phyloP scores from a whole-genome alignment of 2,113 vertebrate species.

The Tichodroma muraria region DNA sequence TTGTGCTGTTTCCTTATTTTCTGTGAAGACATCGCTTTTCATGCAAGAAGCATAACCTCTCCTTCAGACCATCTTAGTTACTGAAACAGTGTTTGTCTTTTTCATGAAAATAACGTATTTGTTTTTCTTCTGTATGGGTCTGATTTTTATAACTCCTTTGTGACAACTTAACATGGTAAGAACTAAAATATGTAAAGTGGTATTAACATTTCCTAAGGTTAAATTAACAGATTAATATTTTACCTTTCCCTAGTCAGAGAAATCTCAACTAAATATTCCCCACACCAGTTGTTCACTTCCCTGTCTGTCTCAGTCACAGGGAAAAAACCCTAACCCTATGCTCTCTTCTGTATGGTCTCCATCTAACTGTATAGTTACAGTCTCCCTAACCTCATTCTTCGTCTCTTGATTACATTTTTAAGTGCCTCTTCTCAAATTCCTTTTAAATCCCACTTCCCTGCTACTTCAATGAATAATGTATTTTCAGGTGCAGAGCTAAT shows the following conservation, averaged over 20 bases:
- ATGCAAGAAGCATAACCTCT: neutral
- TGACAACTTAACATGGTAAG: neutral
- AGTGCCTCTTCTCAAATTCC: neutral
- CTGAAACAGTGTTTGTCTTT: neutral
- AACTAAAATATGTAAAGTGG: neutral
- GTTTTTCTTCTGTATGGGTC: neutral
- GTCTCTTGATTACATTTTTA: neutral
- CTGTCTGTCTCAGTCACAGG: neutral
- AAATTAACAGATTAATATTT: neutral
- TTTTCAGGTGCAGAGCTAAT: neutral
- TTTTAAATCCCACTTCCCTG: neutral
- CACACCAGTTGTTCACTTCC: neutral
- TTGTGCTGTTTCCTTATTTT: neutral
- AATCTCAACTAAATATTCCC: neutral
- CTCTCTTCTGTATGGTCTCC: neutral
- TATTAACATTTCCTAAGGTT: neutral
- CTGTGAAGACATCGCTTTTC: neutral
- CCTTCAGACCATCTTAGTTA: neutral
- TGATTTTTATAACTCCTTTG: neutral
- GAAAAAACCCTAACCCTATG: neutral
- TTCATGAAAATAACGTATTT: neutral
- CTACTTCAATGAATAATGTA: neutral
- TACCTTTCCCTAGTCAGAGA: neutral
- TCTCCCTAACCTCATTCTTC: neutral
- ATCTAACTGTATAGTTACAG: neutral